These are phyloP conservation scores for Mythimna loreyi DNA, from an alignment of 2,888 invertebrate species.

Conservation along the genomic window DNA sequence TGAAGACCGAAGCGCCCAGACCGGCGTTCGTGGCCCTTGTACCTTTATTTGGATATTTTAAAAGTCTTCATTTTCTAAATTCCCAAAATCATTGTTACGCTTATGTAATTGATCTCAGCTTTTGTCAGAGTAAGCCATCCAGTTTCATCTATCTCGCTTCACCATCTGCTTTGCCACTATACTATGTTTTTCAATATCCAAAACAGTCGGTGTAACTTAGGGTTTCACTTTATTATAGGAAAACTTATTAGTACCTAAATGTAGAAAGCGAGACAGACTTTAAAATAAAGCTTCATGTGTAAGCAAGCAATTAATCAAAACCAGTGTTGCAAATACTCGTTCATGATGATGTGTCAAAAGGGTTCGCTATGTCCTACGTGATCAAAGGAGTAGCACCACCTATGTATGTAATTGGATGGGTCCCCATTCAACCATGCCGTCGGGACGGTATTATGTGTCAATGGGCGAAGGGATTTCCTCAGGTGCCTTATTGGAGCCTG, in stretches of 20 bases:
- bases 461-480: slow-evolving; percentile 48
- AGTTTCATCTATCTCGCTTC: slow-evolving; percentile 10
- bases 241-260: background rate
- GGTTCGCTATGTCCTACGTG: slow-evolving; percentile 53
- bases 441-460: slow-evolving; percentile 51
- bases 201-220: background rate
- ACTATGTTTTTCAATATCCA: background rate
- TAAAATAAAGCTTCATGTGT: slow-evolving; percentile 4
- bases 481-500: slow-evolving; percentile 37
- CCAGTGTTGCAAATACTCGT: slow-evolving; percentile 35
- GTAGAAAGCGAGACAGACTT: background rate
- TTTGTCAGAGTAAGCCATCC: background rate
- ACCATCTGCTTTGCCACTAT: slow-evolving; percentile 2
- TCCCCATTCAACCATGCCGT: slow-evolving; percentile 46
- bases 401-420: slow-evolving; percentile 60
- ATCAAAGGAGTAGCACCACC: slow-evolving; percentile 67
- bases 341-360: slow-evolving; percentile 55
- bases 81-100: background rate
- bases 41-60: too few relatives aligned
- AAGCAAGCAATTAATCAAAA: background rate
- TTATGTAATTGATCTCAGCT: background rate
- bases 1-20: too few relatives aligned
- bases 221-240: background rate
- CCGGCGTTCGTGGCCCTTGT: too few relatives aligned
- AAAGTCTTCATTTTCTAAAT: background rate